Evolutionary conservation across 2,797 vertebrate genomes (phyloP).

Genomic region (Myotis planiceps): DNA sequence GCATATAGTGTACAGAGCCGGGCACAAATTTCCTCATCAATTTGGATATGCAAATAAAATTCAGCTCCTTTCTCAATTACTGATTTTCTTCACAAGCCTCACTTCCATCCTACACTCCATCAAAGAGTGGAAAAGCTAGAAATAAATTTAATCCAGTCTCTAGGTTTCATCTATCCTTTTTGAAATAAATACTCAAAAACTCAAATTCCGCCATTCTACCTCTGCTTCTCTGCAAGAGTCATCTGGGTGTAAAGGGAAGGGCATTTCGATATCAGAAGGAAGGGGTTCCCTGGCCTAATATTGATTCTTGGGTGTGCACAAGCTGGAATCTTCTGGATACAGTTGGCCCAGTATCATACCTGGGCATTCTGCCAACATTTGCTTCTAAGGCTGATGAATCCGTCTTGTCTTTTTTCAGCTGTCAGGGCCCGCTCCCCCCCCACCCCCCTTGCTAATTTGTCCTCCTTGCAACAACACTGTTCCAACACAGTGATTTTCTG

Average conservation of each 20-base stretch:
- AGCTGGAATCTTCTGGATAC: not conserved
- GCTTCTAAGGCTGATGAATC: constrained; percentile 14
- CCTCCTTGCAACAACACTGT: not conserved
- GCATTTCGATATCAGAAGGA: not conserved
- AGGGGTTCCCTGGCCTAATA: not conserved
- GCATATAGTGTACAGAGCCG: not conserved
- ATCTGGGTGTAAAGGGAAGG: not conserved
- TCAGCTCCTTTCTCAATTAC: not conserved
- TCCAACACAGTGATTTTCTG: not conserved
- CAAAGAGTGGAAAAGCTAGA: not conserved
- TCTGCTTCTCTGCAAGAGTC: not conserved
- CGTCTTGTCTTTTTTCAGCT: not conserved
- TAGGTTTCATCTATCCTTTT: not conserved
- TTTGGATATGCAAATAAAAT: not conserved
- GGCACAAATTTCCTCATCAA: not conserved
- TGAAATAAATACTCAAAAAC: not conserved
- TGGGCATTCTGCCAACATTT: constrained; percentile 11
- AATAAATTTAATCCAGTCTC: not conserved
- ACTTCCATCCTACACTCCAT: not conserved
- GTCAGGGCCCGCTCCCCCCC: not conserved
- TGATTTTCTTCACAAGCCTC: not conserved
- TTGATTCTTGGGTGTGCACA: not conserved
- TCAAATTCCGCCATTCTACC: not conserved
- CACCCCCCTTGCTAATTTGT: not conserved
- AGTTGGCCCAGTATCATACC: not conserved